Percentiles rank a stretch among this genome's conserved stretches.
phyloP scores from a whole-genome alignment of 2,113 vertebrate species.

The Siniperca chuatsi region DNA sequence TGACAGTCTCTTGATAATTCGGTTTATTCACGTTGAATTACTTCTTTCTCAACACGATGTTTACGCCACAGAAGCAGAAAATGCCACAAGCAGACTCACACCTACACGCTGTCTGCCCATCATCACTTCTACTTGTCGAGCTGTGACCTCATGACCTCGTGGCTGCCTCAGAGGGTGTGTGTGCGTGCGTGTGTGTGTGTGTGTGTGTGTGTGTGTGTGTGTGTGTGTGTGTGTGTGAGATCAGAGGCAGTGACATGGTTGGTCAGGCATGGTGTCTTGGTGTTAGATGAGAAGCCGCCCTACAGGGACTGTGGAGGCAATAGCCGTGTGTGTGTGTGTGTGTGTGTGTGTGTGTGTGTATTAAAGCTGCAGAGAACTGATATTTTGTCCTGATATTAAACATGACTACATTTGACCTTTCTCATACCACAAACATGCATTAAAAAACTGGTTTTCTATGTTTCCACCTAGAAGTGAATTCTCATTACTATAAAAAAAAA shows the following conservation, averaged over 20 bases:
- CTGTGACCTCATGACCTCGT: conserved; percentile 53
- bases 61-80: conserved; percentile 21
- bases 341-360: conserved; percentile 2
- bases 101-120: conserved; percentile 14
- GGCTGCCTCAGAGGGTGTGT: conserved; percentile 25
- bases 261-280: conserved; percentile 31
- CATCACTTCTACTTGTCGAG: conserved; percentile 61
- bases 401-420: too few species aligned
- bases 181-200: neutral
- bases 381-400: too few species aligned
- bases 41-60: neutral
- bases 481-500: too few species aligned
- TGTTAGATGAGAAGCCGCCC: conserved; percentile 54
- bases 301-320: conserved; percentile 39
- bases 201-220: neutral
- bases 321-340: conserved; percentile 17
- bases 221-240: neutral
- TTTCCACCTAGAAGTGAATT: too few species aligned
- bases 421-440: too few species aligned
- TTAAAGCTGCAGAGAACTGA: too few species aligned
- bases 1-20: neutral
- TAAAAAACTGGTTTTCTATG: too few species aligned
- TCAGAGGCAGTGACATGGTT: conserved; percentile 37
- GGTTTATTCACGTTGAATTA: neutral
- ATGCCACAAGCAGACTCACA: neutral